These are phyloP conservation scores for Hipparchia semele DNA, from an alignment of 2,888 invertebrate genomes.

Conservation along the genomic window DNA sequence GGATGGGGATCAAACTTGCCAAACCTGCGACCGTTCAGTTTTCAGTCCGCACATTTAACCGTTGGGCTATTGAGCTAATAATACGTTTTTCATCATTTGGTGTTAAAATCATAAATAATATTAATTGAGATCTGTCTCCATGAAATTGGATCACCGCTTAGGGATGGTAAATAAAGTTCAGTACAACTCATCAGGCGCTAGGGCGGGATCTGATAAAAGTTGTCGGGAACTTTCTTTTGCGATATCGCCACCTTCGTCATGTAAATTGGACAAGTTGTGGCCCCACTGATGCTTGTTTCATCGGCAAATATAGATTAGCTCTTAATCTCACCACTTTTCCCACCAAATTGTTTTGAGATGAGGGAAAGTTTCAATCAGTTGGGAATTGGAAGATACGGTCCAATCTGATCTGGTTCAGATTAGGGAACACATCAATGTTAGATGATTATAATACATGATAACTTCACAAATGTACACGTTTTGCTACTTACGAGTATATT, in stretches of 20 bases:
- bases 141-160: slow-evolving; percentile 57
- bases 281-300: slow-evolving; percentile 71
- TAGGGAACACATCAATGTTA: neutral
- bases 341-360: slow-evolving; percentile 62
- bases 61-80: too few relatives aligned
- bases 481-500: neutral
- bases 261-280: slow-evolving; percentile 80
- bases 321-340: slow-evolving; percentile 65
- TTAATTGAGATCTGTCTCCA: slow-evolving; percentile 33
- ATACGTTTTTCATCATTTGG: too few relatives aligned
- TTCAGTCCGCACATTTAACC: too few relatives aligned
- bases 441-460: neutral
- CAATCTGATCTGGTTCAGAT: slow-evolving; percentile 8
- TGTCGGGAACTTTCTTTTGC: slow-evolving; percentile 77
- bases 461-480: neutral
- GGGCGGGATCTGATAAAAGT: slow-evolving; percentile 79
- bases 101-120: slow-evolving; percentile 1
- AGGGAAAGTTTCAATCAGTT: slow-evolving; percentile 44
- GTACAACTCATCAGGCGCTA: slow-evolving; percentile 79
- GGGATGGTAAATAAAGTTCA: slow-evolving; percentile 71
- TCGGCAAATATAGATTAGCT: slow-evolving; percentile 73
- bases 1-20: too few relatives aligned
- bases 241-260: slow-evolving; percentile 81
- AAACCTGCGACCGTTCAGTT: too few relatives aligned
- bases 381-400: slow-evolving; percentile 26